Evolutionary conservation across 2,888 invertebrate genomes (phyloP), one percentile per base, ranked within the genome.

Genomic region (Anagyrus pseudococci): DNA sequence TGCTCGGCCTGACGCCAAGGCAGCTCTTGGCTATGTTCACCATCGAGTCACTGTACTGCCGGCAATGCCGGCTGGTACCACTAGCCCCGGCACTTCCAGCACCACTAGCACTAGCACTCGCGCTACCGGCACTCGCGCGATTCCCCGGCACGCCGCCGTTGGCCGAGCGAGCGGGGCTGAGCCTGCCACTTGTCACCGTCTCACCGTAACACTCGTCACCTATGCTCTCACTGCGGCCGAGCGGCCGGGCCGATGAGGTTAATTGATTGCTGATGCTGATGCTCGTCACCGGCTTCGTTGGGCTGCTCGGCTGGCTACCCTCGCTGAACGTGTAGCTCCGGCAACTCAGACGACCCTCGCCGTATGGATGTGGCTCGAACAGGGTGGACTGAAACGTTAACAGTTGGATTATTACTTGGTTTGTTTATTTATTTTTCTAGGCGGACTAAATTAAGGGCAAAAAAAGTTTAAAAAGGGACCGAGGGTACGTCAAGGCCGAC

Each of bases 1-100:
- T 29, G 29, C 29, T 29, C 29, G 29, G 6, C 29, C 29, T 29
- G 6, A 57, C 43, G 17, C n/a, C 44, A 15, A 15, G 19, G 13
- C 43, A 33, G 22, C 15, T 54, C 1, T 37, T 48, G 17, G 66
- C 72, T 70, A 72, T 72, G 62, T 75, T 74, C 59, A 76, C 73
- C 69, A 74, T 69, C 58, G 77, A 77, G 69, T 79, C 79, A 73
- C 78, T 77, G 64, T 72, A 74, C 70, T 79, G 77, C 62, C 77
- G 70, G 63, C 72, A 71, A 54, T 77, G 77, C 67, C 70, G 70
- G 20, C 43, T 68, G 63, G 10, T 10, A 29, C 29, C 29, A 29
- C 29, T 61, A 66, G 47, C 52, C 64, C 52, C 68, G 64, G 43
- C 69, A 67, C 54, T 66, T 67, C 40, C 47, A 49, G 48, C 67